Base-by-base conservation (phyloP, 2,113 vertebrate genomes). In the Phoxinus phoxinus region DNA sequence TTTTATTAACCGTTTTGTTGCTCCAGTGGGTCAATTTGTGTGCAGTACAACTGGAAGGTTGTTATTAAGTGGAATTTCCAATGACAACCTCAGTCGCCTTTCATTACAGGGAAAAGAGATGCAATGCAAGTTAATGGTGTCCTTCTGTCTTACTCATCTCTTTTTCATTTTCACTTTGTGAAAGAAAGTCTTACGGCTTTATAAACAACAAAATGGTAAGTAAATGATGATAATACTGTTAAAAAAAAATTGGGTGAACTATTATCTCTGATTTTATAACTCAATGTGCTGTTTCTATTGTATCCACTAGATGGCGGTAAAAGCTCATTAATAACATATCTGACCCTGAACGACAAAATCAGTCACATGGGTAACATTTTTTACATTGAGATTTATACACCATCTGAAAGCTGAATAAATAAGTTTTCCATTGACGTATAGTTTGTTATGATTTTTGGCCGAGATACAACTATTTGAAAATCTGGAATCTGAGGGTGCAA, bases 271-370 rank as follows among this genome's bases (percentile, higher is more conserved):
- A 71, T 37, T 69, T 3, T 69, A 37, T 21, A 5, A 11, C 4
- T 35, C 4, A 10, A 21, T 21, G 23, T 8, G 23, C 10, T 41
- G 17, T 15, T 35, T 21, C 30, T 27, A 17, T 23, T 23, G 1
- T 25, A 2, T 23, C 69, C 93, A 87, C 88, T 90, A 92, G 93
- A 87, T 89, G 41, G 85, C 86, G 72, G 71, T 79, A 87, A 25
- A 75, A 78, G 79, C 56, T 25, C 0, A 67, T 67, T 41, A 44
- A 85, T 74, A 10, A 41, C 41, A 41, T 41, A 9, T 41, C 8
- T n/a, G n/a, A n/a, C n/a, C n/a, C n/a, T n/a, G n/a, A n/a, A n/a
- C n/a, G n/a, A n/a, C n/a, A n/a, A n/a, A n/a, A n/a, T n/a, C n/a
- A n/a, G n/a, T n/a, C n/a, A n/a, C n/a, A n/a, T n/a, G n/a, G n/a